Evolutionary conservation across 2,797 vertebrate genomes (phyloP), one percentile per base, ranked within the genome.

Genomic region (Brotula barbata): DNA sequence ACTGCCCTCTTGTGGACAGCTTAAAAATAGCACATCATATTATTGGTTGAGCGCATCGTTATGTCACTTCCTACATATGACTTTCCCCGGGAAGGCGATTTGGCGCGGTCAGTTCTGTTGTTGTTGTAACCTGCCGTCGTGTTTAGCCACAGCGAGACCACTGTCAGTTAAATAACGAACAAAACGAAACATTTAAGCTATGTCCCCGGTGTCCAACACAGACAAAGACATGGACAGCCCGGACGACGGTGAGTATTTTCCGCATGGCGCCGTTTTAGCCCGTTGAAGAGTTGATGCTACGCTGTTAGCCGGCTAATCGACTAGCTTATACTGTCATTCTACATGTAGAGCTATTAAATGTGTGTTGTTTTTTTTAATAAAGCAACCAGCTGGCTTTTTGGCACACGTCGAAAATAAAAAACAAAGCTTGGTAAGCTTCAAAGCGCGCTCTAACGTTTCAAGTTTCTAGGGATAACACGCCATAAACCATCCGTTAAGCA

Each of bases 51-150:
- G 2, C 1, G 13, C 0, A 3, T 1, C 0, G 1, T 33, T 45
- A 74, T n/a, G 85, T 86, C 80, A 92, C 49, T 88, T 93, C 92
- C 92, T 50, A 51, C 62, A 52, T 85, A 87, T 85, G 83, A 91
- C 77, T 92, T 91, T 92, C 81, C 88, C 91, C 90, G 91, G 90
- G 88, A 92, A 91, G 50, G 15, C 2, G 48, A 75, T 82, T 92
- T 92, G 89, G 91, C 92, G 92, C 90, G 85, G 79, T 82, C 44
- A 58, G 45, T 13, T 20, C 70, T 73, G 85, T 85, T 85, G 71
- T 88, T 88, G 82, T 90, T 63, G 76, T 80, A 68, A 57, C 7
- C 12, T 23, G 19, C 36, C 7, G 42, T 11, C 19, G 34, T 4
- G 0, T 17, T 20, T 39, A 14, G 37, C 37, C 7, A 13, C 7